phyloP scores from a whole-genome alignment of 30 jellyfish, hydroid and myxozoan genomes.

The Mastigias papua region DNA sequence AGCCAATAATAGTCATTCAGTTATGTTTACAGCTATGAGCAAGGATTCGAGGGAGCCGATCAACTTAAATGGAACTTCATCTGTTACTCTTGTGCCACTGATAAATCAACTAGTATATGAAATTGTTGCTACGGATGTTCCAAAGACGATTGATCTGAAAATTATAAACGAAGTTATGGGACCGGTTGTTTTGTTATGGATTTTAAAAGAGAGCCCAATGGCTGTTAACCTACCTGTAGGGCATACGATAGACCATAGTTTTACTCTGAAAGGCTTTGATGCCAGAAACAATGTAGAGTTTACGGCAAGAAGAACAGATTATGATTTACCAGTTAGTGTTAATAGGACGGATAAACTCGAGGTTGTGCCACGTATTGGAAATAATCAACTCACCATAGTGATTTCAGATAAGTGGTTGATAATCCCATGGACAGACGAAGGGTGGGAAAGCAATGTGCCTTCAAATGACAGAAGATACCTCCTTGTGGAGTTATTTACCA shows the following conservation, averaged over 20 bases:
- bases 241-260: neutral
- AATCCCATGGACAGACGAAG: conserved; percentile 25
- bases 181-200: conserved; percentile 40
- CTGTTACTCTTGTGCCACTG: conserved; percentile 27
- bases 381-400: neutral
- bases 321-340: conserved; percentile 27
- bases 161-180: conserved; percentile 23
- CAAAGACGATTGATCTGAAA: neutral
- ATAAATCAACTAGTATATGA: neutral
- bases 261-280: conserved; percentile 20
- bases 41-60: conserved; percentile 16
- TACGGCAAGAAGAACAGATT: conserved; percentile 32
- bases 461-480: conserved; percentile 1
- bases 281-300: neutral
- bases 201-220: conserved; percentile 11
- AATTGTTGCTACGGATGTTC: conserved; percentile 25
- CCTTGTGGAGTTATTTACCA: conserved; percentile 30
- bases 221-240: neutral
- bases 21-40: conserved; percentile 5
- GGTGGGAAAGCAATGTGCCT: neutral
- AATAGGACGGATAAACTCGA: conserved; percentile 8
- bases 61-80: conserved; percentile 6
- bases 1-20: neutral
- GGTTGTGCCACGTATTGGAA: neutral
- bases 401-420: conserved; percentile 13